Evolutionary conservation across 2,888 invertebrate genomes (phyloP).

Genomic region (Julus scanicus): DNA sequence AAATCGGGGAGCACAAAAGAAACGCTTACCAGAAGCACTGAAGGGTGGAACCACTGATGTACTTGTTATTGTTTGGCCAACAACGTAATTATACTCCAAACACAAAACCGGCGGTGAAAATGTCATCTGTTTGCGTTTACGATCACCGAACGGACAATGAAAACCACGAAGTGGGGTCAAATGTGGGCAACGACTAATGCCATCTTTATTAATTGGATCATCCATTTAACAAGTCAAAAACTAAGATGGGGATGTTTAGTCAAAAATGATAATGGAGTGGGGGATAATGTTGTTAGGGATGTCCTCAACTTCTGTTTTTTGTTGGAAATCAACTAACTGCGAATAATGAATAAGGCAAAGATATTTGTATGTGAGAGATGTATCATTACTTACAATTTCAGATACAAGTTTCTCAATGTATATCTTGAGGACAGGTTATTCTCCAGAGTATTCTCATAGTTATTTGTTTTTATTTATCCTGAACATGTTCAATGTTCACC

Average conservation of each 20-base stretch:
- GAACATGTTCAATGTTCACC: too few relatives aligned
- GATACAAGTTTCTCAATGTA: too few relatives aligned
- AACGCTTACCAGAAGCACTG: slow-evolving; percentile 36
- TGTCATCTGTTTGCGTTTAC: not conserved
- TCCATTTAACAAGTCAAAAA: not conserved
- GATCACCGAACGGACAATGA: not conserved
- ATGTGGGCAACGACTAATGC: not conserved
- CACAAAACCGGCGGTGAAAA: slow-evolving; percentile 34
- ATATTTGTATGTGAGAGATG: too few relatives aligned
- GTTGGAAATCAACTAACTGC: too few relatives aligned
- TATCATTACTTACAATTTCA: too few relatives aligned
- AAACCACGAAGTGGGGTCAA: not conserved
- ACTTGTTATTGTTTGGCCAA: slow-evolving; percentile 29
- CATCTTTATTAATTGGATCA: not conserved
- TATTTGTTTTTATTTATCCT: too few relatives aligned
- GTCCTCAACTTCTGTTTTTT: too few relatives aligned
- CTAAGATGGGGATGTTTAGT: not conserved
- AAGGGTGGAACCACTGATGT: slow-evolving; percentile 35
- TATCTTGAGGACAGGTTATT: too few relatives aligned
- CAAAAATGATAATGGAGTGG: too few relatives aligned
- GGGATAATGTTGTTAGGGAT: too few relatives aligned
- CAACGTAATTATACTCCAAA: slow-evolving; percentile 36
- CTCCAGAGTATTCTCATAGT: too few relatives aligned
- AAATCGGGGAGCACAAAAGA: slow-evolving; percentile 9
- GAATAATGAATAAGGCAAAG: too few relatives aligned